Conservation (phyloP, 2,797 vertebrate species). For the Manis pentadactyla region DNA sequence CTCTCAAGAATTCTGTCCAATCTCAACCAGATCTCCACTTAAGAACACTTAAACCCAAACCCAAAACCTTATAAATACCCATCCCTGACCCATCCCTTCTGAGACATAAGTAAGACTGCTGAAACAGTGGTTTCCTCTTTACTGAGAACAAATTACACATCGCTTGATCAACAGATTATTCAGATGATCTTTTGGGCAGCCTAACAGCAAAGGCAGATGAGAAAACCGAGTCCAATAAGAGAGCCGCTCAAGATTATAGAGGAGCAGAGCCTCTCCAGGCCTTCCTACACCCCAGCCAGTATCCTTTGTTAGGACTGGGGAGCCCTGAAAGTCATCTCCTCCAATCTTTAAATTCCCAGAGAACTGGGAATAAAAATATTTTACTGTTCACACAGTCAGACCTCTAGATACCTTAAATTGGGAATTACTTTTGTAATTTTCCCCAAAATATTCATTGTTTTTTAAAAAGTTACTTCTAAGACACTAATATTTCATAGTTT, state of each 20-base stretch:
- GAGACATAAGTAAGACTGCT: not conserved
- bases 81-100: not conserved
- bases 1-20: not conserved
- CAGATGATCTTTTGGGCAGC: not conserved
- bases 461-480: not conserved
- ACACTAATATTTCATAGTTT: not conserved
- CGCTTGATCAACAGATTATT: not conserved
- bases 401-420: not conserved
- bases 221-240: not conserved
- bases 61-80: not conserved
- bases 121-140: not conserved
- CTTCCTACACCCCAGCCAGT: not conserved
- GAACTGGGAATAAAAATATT: not conserved
- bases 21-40: not conserved
- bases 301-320: not conserved
- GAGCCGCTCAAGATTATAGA: not conserved
- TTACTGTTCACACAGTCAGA: not conserved
- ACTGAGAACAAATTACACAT: not conserved
- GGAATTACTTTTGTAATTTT: not conserved
- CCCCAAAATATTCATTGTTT: not conserved
- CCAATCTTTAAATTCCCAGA: not conserved
- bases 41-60: not conserved
- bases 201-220: not conserved
- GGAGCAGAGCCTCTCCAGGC: not conserved
- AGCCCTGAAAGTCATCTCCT: not conserved